Evolutionary conservation across 2,888 invertebrate species (phyloP).

Genomic region (Ptychoptera albimana): DNA sequence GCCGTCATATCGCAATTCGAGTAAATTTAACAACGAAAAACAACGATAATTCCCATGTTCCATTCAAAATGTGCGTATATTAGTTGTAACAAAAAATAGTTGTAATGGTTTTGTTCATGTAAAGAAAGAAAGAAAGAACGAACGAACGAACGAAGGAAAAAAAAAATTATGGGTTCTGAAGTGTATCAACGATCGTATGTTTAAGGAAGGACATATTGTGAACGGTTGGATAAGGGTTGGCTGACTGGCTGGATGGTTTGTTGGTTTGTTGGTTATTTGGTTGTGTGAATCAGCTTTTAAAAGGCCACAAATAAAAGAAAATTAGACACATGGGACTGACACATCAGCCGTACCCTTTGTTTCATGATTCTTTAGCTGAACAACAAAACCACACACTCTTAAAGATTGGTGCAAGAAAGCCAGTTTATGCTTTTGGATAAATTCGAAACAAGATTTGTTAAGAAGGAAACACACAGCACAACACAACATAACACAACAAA

Average conservation of each 20-base stretch:
- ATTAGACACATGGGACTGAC: slow-evolving; percentile 8
- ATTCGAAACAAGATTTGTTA: neutral
- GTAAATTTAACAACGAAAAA: too few relatives aligned
- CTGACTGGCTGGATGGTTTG: too few relatives aligned
- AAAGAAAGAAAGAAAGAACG: too few relatives aligned
- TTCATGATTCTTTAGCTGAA: neutral
- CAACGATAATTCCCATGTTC: too few relatives aligned
- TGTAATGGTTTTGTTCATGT: neutral
- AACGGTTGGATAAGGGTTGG: neutral
- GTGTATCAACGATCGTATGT: neutral
- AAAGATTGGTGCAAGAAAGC: neutral
- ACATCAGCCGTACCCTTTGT: neutral
- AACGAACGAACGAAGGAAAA: too few relatives aligned
- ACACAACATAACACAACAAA: too few relatives aligned
- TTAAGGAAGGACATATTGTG: neutral
- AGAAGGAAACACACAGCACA: neutral
- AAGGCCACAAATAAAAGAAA: slow-evolving; percentile 8
- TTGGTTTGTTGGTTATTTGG: too few relatives aligned
- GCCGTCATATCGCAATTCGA: too few relatives aligned
- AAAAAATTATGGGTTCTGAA: neutral
- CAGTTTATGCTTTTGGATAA: neutral
- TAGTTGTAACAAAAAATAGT: too few relatives aligned
- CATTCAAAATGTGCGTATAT: too few relatives aligned
- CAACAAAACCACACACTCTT: neutral
- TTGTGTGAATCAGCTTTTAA: slow-evolving; percentile 1